Percentiles rank a stretch among this genome's conserved stretches.
Conservation (phyloP, 2,113 vertebrate genomes). For the Melanocharis versteri region DNA sequence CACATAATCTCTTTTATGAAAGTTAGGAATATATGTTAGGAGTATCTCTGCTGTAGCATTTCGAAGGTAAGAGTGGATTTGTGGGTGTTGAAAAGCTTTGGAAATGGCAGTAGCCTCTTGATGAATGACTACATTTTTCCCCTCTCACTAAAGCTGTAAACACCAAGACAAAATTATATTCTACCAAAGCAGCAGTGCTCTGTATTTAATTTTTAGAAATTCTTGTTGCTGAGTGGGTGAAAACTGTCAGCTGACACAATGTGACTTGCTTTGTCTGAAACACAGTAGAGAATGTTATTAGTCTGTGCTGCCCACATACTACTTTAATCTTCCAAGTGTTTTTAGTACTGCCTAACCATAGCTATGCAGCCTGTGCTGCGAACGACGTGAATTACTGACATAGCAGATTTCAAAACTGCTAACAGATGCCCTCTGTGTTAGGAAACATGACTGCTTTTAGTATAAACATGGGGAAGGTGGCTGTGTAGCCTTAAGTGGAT, state of each 20-base stretch:
- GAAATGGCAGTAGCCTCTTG: not conserved
- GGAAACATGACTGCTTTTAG: not conserved
- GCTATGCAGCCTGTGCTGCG: not conserved
- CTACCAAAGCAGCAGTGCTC: not conserved
- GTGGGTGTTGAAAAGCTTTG: not conserved
- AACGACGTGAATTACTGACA: not conserved
- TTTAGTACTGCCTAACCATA: not conserved
- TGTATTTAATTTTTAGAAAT: not conserved
- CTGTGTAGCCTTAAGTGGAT: not conserved
- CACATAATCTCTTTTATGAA: not conserved
- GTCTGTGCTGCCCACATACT: not conserved
- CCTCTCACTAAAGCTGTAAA: not conserved
- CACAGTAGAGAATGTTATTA: not conserved
- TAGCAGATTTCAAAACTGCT: not conserved
- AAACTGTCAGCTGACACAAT: not conserved
- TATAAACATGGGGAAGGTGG: not conserved
- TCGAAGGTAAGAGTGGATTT: not conserved
- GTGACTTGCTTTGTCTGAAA: conserved; percentile 6
- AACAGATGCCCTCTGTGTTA: not conserved
- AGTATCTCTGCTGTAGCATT: not conserved
- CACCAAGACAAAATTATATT: not conserved
- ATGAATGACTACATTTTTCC: not conserved
- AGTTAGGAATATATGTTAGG: not conserved
- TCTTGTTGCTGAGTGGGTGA: not conserved
- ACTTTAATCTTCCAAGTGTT: not conserved